Conservation (phyloP, 2,113 vertebrate genomes). For the Indri indri region DNA sequence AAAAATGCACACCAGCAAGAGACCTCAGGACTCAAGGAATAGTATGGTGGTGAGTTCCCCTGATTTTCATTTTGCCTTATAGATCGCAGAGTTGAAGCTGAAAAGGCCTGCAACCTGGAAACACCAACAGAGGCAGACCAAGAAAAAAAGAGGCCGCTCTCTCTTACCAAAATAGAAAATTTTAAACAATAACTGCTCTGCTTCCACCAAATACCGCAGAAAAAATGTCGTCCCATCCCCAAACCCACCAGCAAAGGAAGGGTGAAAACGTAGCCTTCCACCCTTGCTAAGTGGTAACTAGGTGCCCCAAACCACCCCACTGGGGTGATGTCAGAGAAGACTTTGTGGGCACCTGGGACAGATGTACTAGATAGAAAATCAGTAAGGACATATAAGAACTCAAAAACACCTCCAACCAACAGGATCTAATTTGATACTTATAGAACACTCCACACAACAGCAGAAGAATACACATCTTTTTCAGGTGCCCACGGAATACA, state of each 20-base stretch:
- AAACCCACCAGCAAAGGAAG: not conserved
- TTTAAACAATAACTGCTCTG: not conserved
- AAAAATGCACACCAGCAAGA: not conserved
- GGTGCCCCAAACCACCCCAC: not conserved
- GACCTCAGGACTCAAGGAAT: not conserved
- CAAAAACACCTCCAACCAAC: not conserved
- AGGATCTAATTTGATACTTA: not conserved
- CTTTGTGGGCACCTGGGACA: not conserved
- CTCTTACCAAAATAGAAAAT: not conserved
- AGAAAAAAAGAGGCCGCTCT: not conserved
- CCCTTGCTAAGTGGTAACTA: not conserved
- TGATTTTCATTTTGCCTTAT: not conserved
- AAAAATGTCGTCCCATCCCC: not conserved
- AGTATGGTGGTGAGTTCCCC: not conserved
- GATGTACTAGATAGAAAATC: not conserved
- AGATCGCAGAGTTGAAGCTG: not conserved
- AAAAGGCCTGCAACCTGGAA: not conserved
- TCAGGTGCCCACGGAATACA: not conserved
- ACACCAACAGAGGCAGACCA: not conserved
- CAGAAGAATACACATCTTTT: slow-evolving; percentile 9
- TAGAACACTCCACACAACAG: slow-evolving; percentile 1
- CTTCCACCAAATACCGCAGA: not conserved
- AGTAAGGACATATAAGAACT: not conserved
- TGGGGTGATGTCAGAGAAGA: not conserved
- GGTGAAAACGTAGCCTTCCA: not conserved